phyloP scores from a whole-genome alignment of 2,113 vertebrate genomes.

The Eonycteris spelaea region DNA sequence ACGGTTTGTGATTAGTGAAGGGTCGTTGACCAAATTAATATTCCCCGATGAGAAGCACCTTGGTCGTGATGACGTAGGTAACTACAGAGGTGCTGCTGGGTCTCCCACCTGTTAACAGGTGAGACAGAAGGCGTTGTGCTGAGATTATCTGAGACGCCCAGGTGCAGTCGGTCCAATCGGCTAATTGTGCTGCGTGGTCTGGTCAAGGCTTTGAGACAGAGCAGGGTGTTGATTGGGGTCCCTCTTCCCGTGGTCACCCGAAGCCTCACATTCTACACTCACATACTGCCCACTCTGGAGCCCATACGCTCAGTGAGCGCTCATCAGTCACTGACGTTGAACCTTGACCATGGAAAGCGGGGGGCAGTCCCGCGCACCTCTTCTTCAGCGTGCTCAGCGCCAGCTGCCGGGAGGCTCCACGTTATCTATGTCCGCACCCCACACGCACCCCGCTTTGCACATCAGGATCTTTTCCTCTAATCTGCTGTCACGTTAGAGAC shows the following conservation, averaged over 20 bases:
- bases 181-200: not conserved
- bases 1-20: not conserved
- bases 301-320: not conserved
- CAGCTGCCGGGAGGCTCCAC: too few species aligned
- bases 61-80: too few species aligned
- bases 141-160: not conserved
- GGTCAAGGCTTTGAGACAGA: too few species aligned
- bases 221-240: not conserved
- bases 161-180: not conserved
- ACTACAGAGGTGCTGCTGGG: not conserved
- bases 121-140: not conserved
- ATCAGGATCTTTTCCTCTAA: not conserved
- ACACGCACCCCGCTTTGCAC: too few species aligned
- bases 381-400: not conserved
- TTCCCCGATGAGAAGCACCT: not conserved
- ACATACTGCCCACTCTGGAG: fast-evolving
- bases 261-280: not conserved
- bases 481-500: not conserved
- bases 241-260: too few species aligned
- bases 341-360: too few species aligned
- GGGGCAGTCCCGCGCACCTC: not conserved
- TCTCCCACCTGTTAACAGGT: not conserved
- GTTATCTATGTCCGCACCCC: too few species aligned
- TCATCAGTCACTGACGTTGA: not conserved
- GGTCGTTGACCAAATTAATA: not conserved